Evolutionary conservation across 1,140 invertebrate genomes (phyloP).

Genomic region (Himalopsyche phryganea): DNA sequence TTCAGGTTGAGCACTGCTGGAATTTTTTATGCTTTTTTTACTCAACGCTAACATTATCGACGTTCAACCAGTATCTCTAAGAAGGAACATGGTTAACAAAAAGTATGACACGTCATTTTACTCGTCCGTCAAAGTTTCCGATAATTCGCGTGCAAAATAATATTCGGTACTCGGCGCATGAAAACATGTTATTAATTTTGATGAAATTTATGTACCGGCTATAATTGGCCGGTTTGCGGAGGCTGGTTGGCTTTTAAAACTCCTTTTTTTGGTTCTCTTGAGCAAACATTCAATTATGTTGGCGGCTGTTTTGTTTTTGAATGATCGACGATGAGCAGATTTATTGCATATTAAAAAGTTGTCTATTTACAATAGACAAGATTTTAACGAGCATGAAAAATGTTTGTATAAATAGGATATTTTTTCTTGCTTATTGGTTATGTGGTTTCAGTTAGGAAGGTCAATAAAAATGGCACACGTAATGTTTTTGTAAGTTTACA

Average conservation of each 20-base stretch:
- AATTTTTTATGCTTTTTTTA: too few relatives aligned
- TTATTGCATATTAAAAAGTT: constrained; percentile 1
- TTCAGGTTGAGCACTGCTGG: too few relatives aligned
- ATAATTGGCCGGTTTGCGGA: constrained; percentile 28
- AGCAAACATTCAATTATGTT: constrained; percentile 34
- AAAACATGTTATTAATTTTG: constrained; percentile 32
- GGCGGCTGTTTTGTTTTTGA: constrained; percentile 7
- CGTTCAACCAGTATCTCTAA: not conserved
- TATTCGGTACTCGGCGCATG: not conserved
- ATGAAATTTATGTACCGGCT: constrained; percentile 29
- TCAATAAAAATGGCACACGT: too few relatives aligned
- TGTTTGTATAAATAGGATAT: too few relatives aligned
- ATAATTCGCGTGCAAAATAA: not conserved
- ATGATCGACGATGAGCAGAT: not conserved
- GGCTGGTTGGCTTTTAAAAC: constrained; percentile 1
- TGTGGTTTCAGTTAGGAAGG: too few relatives aligned
- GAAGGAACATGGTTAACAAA: not conserved
- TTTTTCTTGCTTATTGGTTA: too few relatives aligned
- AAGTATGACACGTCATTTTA: too few relatives aligned
- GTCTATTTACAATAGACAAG: not conserved
- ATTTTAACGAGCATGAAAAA: too few relatives aligned
- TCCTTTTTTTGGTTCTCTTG: constrained; percentile 20
- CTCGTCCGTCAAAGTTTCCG: not conserved
- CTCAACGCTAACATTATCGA: not conserved
- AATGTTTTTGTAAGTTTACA: too few relatives aligned